Conservation (phyloP, 2,113 vertebrate species). For the Gymnogyps californianus region DNA sequence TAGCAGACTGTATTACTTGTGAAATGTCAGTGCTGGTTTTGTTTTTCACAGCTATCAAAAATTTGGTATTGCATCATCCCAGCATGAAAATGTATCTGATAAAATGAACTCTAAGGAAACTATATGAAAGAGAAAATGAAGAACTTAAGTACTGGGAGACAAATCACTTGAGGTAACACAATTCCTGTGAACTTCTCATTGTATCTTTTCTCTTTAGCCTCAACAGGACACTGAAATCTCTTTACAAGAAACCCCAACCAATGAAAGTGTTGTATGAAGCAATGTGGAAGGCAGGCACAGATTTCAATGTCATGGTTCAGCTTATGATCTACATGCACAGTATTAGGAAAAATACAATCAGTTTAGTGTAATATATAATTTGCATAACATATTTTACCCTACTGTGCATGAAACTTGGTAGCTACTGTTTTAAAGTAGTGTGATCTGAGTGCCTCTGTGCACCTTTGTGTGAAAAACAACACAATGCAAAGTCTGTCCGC, state of each 20-base stretch:
- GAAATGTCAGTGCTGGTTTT: background rate
- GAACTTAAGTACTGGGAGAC: background rate
- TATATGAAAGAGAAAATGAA: background rate
- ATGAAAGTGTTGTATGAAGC: background rate
- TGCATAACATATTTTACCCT: background rate
- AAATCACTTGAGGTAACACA: background rate
- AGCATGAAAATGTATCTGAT: background rate
- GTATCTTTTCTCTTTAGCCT: background rate
- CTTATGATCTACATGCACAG: background rate
- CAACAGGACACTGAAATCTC: background rate
- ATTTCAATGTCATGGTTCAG: background rate
- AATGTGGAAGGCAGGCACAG: background rate
- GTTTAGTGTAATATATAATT: background rate
- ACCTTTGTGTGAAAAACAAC: background rate
- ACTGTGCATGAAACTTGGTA: background rate
- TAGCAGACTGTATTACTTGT: background rate
- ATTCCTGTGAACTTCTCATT: background rate
- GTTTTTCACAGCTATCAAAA: background rate
- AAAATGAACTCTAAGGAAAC: background rate
- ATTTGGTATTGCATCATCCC: too few species aligned
- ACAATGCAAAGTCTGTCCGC: background rate
- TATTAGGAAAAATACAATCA: background rate
- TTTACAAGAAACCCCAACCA: background rate
- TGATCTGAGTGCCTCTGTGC: background rate
- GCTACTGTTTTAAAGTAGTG: background rate